These are phyloP conservation scores for Heliconius cydno DNA, from an alignment of 2,888 invertebrate species.

Conservation along the genomic window DNA sequence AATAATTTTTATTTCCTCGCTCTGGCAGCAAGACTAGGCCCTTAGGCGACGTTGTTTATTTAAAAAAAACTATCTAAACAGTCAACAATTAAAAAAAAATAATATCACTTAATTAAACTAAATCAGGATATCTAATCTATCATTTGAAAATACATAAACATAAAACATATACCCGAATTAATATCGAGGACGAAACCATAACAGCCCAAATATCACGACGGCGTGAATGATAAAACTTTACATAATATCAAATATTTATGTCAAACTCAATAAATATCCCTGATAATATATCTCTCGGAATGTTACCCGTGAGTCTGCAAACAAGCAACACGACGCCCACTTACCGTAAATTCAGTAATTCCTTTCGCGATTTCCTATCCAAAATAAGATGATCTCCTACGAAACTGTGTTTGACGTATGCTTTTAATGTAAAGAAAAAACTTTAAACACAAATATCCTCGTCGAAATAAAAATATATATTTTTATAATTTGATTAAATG, in stretches of 20 bases:
- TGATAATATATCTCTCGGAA: slow-evolving; percentile 65
- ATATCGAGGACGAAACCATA: too few species aligned
- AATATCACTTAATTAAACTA: background rate
- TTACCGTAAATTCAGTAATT: slow-evolving; percentile 70
- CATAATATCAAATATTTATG: slow-evolving; percentile 24
- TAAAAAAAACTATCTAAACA: too few species aligned
- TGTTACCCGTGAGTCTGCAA: slow-evolving; percentile 74
- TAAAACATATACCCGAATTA: too few species aligned
- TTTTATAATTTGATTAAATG: too few species aligned
- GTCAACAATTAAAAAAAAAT: too few species aligned
- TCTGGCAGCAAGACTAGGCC: background rate
- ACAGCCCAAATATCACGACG: too few species aligned
- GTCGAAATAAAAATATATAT: too few species aligned
- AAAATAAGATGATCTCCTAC: slow-evolving; percentile 50
- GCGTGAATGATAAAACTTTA: too few species aligned
- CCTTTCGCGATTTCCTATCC: slow-evolving; percentile 55
- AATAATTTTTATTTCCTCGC: background rate
- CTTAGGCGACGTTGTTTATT: background rate
- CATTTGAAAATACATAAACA: too few species aligned
- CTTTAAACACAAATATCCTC: too few species aligned
- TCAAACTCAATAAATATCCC: slow-evolving; percentile 28
- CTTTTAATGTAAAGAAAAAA: background rate
- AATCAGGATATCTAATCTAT: background rate
- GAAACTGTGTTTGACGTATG: background rate
- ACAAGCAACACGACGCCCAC: slow-evolving; percentile 75